Base-by-base conservation (phyloP, 2,888 invertebrate genomes). In the Ametastegia equiseti region DNA sequence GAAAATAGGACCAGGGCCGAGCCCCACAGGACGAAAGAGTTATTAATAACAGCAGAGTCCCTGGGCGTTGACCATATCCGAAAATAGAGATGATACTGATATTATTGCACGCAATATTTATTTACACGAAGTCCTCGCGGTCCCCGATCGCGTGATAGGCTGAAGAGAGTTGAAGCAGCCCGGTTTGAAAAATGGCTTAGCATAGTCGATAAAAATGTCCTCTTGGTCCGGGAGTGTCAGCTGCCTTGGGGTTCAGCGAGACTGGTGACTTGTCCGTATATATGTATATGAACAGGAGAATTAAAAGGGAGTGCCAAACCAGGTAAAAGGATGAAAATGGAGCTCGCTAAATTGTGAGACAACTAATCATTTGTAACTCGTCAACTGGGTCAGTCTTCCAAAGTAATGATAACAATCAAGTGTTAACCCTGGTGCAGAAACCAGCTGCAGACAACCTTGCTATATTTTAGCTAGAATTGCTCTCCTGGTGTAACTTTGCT, bases 81-180 rank as follows among this genome's bases (percentile, higher is more conserved):
- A 82, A 83, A 85, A 83, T 83, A 81, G 83, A 88, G 86, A 88
- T 87, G 85, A 83, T 84, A 84, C 84, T 81, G 86, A 88, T 86
- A 86, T 84, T 86, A 86, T 85, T 85, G 85, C 84, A 84, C 84
- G 83, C 84, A 85, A 87, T 86, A 88, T 88, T 88, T 87, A 87
- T 88, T 88, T 86, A 87, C 86, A 87, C 87, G 87, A 54, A 36
- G 54, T 33, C 30, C 60, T 42, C 4, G 9, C 82, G 84, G 84
- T 85, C 83, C 84, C 85, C 83, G 86, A 86, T 87, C 84, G 81
- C 30, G 83, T 83, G 86, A 88, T 87, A 87, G 73, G 82, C 82
- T 23, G 63, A 81, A 42, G 83, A 82, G 84, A 81, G 81, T 84
- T 84, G 23, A n/a, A 27, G 7, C 7, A 47, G 23, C 71, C 30